Base-by-base conservation (phyloP, 2,888 invertebrate genomes). In the Drosophila crucigera region DNA sequence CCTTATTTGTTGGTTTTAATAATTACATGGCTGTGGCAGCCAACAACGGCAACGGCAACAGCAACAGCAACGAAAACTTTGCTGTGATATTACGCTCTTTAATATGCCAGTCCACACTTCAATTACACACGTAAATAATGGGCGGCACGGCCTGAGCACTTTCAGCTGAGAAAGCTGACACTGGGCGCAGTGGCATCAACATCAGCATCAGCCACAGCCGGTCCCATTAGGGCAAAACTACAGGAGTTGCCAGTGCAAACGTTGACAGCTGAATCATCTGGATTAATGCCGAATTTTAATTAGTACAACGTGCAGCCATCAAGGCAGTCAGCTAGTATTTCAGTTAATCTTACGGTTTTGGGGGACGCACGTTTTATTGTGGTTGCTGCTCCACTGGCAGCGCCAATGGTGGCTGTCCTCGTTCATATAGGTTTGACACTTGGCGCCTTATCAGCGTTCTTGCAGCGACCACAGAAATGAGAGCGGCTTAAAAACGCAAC, bases 221-320 rank as follows among this genome's bases (percentile, higher is more conserved):
- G 70, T 52, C 66, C 58, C 68, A 70, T 70, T 75, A 67, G 64
- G 78, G 58, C 63, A 53, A 22, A 43, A 37, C 58, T 68, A 76
- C 66, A 28, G 25, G 28, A 25, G 50, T 41, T 61, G 11, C 41
- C 43, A 22, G 76, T 62, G 64, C 50, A 59, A 68, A 71, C 76
- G 83, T 73, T 87, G 90, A 83, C 79, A 85, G 91, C 89, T 89
- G 90, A 90, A 89, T 91, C 91, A 89, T 90, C 85, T 82, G 91
- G 91, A 90, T 91, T 91, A 90, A 83, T 91, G 84, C 84, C 82
- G 91, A 91, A 91, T 91, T 91, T 91, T 91, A 91, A 91, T 91
- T 91, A 91, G 84, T 85, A 84, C 84, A 82, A 85, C 85, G 81
- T 79, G 73, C 76, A 68, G 68, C 56, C 49, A 47, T 3, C 33